phyloP scores from a whole-genome alignment of 1,140 invertebrate species.

The Melanaphis sacchari region DNA sequence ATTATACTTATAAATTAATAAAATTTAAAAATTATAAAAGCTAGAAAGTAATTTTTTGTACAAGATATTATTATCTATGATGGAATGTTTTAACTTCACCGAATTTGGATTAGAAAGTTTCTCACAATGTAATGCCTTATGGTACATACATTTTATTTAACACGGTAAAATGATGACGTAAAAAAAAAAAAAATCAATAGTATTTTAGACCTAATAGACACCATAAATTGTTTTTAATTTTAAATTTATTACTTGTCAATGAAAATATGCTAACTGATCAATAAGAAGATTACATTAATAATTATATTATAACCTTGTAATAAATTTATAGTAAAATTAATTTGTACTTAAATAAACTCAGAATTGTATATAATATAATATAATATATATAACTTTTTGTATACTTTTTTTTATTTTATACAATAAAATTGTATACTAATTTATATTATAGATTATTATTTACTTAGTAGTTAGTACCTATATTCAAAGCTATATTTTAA shows the following conservation, averaged over 20 bases:
- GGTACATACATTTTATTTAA: neutral
- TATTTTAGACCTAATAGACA: neutral
- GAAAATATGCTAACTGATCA: neutral
- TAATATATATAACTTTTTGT: neutral
- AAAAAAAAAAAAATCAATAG: neutral
- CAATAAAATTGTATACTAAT: neutral
- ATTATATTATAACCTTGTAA: neutral
- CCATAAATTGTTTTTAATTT: constrained; percentile 14
- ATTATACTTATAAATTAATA: neutral
- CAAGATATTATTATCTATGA: neutral
- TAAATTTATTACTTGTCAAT: neutral
- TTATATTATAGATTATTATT: neutral
- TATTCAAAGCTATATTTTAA: neutral
- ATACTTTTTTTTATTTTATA: neutral
- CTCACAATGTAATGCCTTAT: neutral
- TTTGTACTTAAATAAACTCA: neutral
- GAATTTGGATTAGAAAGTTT: constrained; percentile 34
- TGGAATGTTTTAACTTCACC: constrained; percentile 19
- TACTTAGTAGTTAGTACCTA: neutral
- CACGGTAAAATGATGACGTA: neutral
- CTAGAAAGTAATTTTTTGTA: constrained; percentile 4
- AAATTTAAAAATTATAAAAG: neutral
- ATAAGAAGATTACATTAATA: neutral
- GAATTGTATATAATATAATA: neutral
- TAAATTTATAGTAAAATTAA: neutral